These are phyloP conservation scores for Holothuria scabra DNA, from an alignment of 53 echinoderm and acorn worm species.

Conservation along the genomic window DNA sequence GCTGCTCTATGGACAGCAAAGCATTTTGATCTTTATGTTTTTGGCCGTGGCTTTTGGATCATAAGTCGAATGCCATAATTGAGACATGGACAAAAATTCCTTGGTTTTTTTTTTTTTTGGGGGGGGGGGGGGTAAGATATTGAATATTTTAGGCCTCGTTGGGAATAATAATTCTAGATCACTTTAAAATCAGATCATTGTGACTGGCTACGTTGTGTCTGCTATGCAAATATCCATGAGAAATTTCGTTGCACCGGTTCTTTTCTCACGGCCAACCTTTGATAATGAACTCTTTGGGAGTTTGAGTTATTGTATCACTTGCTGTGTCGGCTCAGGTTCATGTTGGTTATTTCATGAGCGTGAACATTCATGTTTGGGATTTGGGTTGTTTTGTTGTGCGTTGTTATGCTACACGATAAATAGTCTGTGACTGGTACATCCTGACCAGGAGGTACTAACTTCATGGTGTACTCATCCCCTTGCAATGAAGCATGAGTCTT, in stretches of 20 bases:
- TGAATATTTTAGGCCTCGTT: neutral
- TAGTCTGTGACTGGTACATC: neutral
- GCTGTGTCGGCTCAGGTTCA: neutral
- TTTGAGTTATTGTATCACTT: neutral
- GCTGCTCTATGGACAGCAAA: neutral
- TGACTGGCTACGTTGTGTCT: neutral
- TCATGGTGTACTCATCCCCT: too few species aligned
- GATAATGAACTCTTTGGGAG: neutral
- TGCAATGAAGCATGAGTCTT: too few species aligned
- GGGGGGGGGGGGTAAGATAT: neutral
- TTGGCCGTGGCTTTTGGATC: neutral
- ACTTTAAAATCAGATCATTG: neutral
- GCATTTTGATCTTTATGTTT: neutral
- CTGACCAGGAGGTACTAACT: neutral
- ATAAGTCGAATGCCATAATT: constrained; percentile 1
- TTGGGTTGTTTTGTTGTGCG: neutral
- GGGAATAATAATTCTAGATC: neutral
- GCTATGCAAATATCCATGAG: neutral
- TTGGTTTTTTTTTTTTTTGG: neutral
- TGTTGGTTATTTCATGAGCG: neutral
- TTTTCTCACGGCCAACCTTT: neutral
- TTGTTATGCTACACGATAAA: neutral
- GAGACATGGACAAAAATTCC: neutral
- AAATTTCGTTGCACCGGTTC: too few species aligned
- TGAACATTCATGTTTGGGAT: neutral